Evolutionary conservation across 2,888 invertebrate species (phyloP), one percentile per base, ranked within the genome.

Genomic region (Acanthococcus lagerstroemiae): DNA sequence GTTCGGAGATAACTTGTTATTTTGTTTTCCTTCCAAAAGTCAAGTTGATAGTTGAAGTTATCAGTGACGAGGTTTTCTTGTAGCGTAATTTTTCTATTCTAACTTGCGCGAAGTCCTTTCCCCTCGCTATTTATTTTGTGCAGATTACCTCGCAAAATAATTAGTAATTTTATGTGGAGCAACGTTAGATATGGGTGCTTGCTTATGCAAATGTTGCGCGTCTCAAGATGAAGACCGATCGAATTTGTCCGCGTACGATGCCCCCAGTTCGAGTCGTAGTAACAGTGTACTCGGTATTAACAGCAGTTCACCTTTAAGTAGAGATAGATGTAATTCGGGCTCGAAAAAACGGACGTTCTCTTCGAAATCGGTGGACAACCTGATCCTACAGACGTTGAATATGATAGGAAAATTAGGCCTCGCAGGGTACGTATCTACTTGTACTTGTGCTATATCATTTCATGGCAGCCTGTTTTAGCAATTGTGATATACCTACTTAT

Each of bases 361-460:
- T 1, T 56, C 71, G 27, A 71, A 74, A 69, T 77, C 76, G 63
- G 83, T 89, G 22, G 88, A 90, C 74, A 81, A 82, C 68, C 80
- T 93, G 56, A 88, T 94, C 21, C 77, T 88, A 60, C 88, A 93
- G 74, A 90, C 90, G 17, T 78, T 93, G 25, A 81, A 83, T 61
- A 82, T 90, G 44, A 90, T 93, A 69, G 84, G 90, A 67, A 85
- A 87, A 4, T 82, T 91, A 68, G 88, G 69, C 54, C 67, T 91
- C 67, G 90, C 92, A 77, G 90, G 88, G 88, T 88, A 79, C 79
- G 85, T 80, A 63, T 37, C 6, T 24, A 24, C 44, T 25, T 55
- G 27, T 27, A 52, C n/a, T 26, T 15, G n/a, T 46, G 27, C 22
- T 37, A 45, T 30, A 24, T 50, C 12, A 37, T 19, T 30, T 25